Evolutionary conservation across 2,113 vertebrate genomes (phyloP).

Genomic region (Conger conger): DNA sequence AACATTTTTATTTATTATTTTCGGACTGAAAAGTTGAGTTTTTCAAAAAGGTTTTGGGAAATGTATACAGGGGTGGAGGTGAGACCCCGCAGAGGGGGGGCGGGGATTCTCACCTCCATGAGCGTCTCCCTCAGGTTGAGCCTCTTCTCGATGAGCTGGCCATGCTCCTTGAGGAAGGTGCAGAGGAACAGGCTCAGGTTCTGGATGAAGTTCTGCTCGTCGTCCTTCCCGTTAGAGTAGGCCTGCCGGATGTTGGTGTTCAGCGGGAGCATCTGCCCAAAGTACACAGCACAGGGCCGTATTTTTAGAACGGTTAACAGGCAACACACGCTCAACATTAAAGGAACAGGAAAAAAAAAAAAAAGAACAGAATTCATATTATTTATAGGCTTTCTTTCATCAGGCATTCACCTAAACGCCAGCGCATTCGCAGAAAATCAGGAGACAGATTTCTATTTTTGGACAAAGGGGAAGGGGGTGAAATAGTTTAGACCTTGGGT

Average conservation of each 20-base stretch:
- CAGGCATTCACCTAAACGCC: neutral
- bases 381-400: neutral
- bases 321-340: neutral
- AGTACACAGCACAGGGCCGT: neutral
- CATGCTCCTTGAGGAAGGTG: conserved; percentile 97
- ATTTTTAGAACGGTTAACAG: neutral
- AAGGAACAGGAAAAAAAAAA: neutral
- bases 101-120: conserved; percentile 81
- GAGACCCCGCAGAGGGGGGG: too few species aligned
- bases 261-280: conserved; percentile 90
- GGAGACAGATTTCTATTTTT: neutral
- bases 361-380: neutral
- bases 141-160: conserved; percentile 93
- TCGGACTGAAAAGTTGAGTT: too few species aligned
- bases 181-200: conserved; percentile 98
- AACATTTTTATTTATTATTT: too few species aligned
- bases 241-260: conserved; percentile 97
- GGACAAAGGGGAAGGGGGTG: too few species aligned
- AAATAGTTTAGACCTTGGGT: neutral
- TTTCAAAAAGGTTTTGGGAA: too few species aligned
- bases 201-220: conserved; percentile 99
- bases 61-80: too few species aligned
- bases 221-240: conserved; percentile 95
- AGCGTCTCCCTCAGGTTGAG: conserved; percentile 93
- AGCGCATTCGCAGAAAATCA: neutral